Evolutionary conservation across 1,140 invertebrate genomes (phyloP).

Genomic region (Sycophila sp.): DNA sequence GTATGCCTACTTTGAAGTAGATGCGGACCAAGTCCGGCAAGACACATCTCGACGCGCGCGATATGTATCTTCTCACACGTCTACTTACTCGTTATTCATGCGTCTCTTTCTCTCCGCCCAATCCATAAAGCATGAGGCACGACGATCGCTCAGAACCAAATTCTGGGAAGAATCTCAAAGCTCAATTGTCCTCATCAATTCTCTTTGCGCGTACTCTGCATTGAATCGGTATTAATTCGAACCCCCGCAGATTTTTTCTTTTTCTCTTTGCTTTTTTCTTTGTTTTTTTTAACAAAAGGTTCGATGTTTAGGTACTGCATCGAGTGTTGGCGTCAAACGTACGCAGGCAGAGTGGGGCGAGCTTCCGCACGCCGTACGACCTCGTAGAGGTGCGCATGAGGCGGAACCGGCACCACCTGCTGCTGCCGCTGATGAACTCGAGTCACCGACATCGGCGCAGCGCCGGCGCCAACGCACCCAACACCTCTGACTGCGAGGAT

Average conservation of each 20-base stretch:
- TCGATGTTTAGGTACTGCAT: slow-evolving; percentile 56
- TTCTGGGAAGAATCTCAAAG: no score
- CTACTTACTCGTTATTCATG: no score
- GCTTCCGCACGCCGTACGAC: slow-evolving; percentile 58
- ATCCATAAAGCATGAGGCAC: no score
- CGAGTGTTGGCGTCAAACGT: slow-evolving; percentile 54
- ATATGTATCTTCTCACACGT: no score
- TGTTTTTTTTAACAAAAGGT: neutral
- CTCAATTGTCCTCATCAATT: neutral
- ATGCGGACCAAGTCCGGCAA: no score
- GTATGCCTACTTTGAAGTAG: no score
- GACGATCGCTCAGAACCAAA: neutral
- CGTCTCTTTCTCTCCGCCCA: no score
- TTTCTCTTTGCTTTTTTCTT: neutral
- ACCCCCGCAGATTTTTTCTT: neutral
- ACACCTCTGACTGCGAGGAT: slow-evolving; percentile 65
- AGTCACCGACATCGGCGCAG: slow-evolving; percentile 50
- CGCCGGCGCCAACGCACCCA: slow-evolving; percentile 36
- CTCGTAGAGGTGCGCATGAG: slow-evolving; percentile 55
- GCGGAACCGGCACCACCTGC: slow-evolving; percentile 54
- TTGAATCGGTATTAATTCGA: neutral
- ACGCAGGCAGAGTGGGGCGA: slow-evolving; percentile 51
- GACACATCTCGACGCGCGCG: no score
- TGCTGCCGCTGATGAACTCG: slow-evolving; percentile 54
- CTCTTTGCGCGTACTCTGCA: neutral